Percentiles rank a stretch among this genome's conserved stretches.
These are phyloP conservation scores for Xestia rhomboidea DNA, from an alignment of 2,888 invertebrate species.

Conservation along the genomic window DNA sequence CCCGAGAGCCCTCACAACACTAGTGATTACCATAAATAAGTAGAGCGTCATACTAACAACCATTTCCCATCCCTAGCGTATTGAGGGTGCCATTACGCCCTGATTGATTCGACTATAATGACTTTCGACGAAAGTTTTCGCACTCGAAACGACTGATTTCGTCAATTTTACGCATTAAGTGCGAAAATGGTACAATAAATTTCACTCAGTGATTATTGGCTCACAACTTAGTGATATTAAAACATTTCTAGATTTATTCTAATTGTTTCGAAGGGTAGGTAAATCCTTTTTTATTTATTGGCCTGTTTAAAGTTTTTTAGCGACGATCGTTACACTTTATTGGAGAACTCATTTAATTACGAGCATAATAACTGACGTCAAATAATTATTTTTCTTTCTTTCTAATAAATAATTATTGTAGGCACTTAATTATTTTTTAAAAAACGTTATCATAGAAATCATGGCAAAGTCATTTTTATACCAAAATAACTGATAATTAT, in stretches of 20 bases:
- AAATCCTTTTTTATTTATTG: constrained; percentile 73
- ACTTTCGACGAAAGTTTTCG: constrained; percentile 81
- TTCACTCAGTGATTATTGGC: constrained; percentile 81
- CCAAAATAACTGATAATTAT: neutral
- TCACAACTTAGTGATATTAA: constrained; percentile 78
- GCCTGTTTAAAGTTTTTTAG: constrained; percentile 54
- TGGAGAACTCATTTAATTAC: constrained; percentile 20
- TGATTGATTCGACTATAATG: constrained; percentile 89
- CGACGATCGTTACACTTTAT: constrained; percentile 43
- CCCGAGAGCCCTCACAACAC: constrained; percentile 59
- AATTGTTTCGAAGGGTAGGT: constrained; percentile 70
- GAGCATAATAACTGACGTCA: no score
- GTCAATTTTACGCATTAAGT: constrained; percentile 84
- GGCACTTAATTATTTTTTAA: neutral
- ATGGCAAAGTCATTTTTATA: neutral
- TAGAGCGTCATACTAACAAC: constrained; percentile 73
- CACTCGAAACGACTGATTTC: constrained; percentile 80
- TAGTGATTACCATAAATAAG: constrained; percentile 83
- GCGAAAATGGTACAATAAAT: constrained; percentile 83
- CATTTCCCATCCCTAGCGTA: constrained; percentile 74
- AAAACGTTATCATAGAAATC: neutral
- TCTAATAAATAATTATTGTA: constrained; percentile 25
- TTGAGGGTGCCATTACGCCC: constrained; percentile 75
- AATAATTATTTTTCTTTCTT: no score
- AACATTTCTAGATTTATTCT: constrained; percentile 78